Evolutionary conservation across 2,888 invertebrate genomes (phyloP), one percentile per base, ranked within the genome.

Genomic region (Patella pellucida): DNA sequence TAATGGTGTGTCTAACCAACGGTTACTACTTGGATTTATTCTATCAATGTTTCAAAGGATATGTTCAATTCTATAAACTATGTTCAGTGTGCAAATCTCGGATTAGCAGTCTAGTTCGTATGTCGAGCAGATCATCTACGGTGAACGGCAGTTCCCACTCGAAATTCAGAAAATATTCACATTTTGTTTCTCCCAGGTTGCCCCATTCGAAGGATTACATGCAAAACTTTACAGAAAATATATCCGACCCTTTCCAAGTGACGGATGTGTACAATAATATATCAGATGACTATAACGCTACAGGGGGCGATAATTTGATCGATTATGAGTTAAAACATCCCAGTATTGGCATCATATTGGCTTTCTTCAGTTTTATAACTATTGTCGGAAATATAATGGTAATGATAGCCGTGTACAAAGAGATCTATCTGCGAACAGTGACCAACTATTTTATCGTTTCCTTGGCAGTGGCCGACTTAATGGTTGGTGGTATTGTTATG

Each of bases 371-470:
- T 0, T 92, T 97, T 77, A 95, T 96, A 12, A 98, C 98, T 0
- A 96, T 99, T 0, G 95, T 97, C 87, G 99, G 99, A 75, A 99
- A 99, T 91, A 94, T 95, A 88, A 93, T 99, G 72, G 98, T 99
- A 16, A 97, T 99, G 78, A 92, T 96, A 72, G 98, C 98, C 0
- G 98, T 99, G 12, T 94, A 96, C 52, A 93, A 97, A 27, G 98
- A 98, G 90, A 93, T 97, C 27, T 98, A 98, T 88, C 93, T 99
- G 7, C 96, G 98, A 90, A 98, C 98, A 14, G 97, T 98, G 12
- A 99, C 99, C 11, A 98, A 98, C 91, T 99, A 98, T 90, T 97
- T 99, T 91, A 97, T 99, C 80, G 97, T 98, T 14, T 98, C 98
- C 16, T 92, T 99, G 80, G 99, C 99, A 0, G 96, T 97, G 41